Evolutionary conservation across 2,888 invertebrate species (phyloP).

Genomic region (Ichneumoninae sp.): DNA sequence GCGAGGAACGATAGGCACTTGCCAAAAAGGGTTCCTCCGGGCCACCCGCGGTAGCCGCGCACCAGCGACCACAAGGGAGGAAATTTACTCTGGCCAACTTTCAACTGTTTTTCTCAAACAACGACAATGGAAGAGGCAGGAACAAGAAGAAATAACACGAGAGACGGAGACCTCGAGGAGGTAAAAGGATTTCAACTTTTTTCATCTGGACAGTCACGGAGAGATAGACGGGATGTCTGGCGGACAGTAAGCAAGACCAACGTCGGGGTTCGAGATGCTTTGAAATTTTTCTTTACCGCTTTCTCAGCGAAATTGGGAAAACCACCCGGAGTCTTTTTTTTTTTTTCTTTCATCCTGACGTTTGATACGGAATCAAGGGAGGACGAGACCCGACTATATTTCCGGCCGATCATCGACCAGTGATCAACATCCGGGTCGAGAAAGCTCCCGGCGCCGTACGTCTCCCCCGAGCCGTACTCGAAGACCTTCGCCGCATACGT

Average conservation of each 20-base stretch:
- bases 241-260: constrained; percentile 30
- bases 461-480: constrained; percentile 12
- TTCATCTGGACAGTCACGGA: not conserved
- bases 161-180: constrained; percentile 27
- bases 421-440: constrained; percentile 46
- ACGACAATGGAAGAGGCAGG: not conserved
- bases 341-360: constrained; percentile 23
- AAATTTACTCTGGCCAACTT: constrained; percentile 52
- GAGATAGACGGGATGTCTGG: constrained; percentile 11
- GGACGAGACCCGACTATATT: constrained; percentile 46
- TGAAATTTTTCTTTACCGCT: constrained; percentile 22
- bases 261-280: not conserved
- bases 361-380: constrained; percentile 41
- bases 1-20: constrained; percentile 65
- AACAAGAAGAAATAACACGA: constrained; percentile 29
- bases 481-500: not conserved
- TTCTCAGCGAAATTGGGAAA: constrained; percentile 48
- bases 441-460: constrained; percentile 12
- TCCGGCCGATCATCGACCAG: constrained; percentile 65
- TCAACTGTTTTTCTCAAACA: constrained; percentile 41
- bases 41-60: not conserved
- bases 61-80: constrained; percentile 8
- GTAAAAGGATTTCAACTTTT: constrained; percentile 39
- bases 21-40: constrained; percentile 62
- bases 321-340: constrained; percentile 5